Percentiles rank a stretch among this genome's conserved stretches.
These are phyloP conservation scores for Zosterops hypoxanthus DNA, from an alignment of 2,113 vertebrate genomes.

Conservation along the genomic window DNA sequence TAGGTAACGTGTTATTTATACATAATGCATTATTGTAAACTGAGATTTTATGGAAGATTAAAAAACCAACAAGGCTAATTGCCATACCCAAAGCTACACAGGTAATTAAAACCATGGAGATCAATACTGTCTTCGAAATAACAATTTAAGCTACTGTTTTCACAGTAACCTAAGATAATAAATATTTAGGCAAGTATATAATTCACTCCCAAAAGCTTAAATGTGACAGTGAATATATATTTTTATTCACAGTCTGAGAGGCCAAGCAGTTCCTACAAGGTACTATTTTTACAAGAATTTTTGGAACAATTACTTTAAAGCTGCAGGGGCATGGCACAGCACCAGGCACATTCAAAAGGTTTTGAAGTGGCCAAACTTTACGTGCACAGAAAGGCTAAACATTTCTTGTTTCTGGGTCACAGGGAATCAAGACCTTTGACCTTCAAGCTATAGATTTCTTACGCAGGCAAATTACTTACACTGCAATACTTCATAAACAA, in stretches of 20 bases:
- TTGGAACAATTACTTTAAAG: constrained; percentile 11
- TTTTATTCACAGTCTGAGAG: background rate
- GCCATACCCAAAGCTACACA: background rate
- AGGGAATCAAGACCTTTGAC: constrained; percentile 52
- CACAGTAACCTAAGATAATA: background rate
- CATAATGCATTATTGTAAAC: background rate
- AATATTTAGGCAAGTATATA: background rate
- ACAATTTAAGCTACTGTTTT: background rate
- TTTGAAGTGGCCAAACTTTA: constrained; percentile 51
- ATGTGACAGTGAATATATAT: background rate
- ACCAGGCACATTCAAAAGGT: constrained; percentile 36
- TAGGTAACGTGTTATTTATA: background rate
- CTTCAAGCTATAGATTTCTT: constrained; percentile 70
- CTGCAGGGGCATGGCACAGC: background rate
- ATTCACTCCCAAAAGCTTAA: background rate
- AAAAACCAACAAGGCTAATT: background rate
- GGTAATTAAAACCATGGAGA: background rate
- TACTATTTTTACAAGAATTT: background rate
- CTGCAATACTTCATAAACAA: constrained; percentile 71
- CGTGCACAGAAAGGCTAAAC: constrained; percentile 45
- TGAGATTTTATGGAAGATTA: background rate
- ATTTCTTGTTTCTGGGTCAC: constrained; percentile 68
- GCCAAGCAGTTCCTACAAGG: background rate
- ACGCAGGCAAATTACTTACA: constrained; percentile 74
- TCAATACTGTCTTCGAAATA: background rate